These are phyloP conservation scores for Sycobia sp. DNA, from an alignment of 1,140 invertebrate genomes.

Conservation along the genomic window DNA sequence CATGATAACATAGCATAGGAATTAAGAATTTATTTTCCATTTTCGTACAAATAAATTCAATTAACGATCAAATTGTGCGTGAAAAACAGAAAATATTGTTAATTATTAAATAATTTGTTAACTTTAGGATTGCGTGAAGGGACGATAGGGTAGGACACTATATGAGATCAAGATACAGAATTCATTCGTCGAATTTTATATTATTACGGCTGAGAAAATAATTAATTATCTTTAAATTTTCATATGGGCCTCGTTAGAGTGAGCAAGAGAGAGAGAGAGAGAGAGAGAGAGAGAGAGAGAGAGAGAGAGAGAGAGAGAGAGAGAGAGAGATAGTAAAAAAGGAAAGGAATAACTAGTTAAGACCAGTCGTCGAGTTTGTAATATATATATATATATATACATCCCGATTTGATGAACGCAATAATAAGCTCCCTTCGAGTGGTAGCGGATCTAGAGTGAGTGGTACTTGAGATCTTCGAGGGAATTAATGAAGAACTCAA, in stretches of 20 bases:
- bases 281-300: no score
- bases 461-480: slow-evolving; percentile 1
- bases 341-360: no score
- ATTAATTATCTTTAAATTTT: background rate
- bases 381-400: no score
- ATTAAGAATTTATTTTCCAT: no score
- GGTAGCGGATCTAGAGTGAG: slow-evolving; percentile 19
- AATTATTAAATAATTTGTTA: background rate
- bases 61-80: background rate
- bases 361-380: no score
- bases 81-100: background rate
- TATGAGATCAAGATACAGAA: background rate
- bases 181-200: background rate
- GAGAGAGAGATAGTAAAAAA: no score
- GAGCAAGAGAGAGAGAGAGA: no score
- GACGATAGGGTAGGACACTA: no score
- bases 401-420: no score
- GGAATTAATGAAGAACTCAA: slow-evolving; percentile 13
- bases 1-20: no score
- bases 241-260: no score
- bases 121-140: background rate
- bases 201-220: background rate
- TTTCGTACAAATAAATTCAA: background rate
- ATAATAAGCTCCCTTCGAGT: slow-evolving; percentile 19
- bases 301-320: no score